phyloP scores from a whole-genome alignment of 2,888 invertebrate species.

The Gortyna flavago region DNA sequence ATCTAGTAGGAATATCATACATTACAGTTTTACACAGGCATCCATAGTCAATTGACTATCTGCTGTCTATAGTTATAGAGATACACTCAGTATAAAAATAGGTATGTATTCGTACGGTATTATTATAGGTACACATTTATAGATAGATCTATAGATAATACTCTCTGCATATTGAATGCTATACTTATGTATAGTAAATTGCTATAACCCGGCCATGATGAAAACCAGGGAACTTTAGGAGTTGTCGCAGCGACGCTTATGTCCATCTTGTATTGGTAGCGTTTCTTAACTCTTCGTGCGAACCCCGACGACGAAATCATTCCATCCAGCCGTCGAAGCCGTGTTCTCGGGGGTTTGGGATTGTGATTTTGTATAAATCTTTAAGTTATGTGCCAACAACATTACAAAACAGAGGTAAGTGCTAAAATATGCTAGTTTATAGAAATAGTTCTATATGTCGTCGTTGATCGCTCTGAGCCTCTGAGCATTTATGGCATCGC shows the following conservation, averaged over 20 bases:
- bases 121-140: constrained; percentile 67
- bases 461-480: constrained; percentile 84
- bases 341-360: constrained; percentile 89
- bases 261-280: constrained; percentile 78
- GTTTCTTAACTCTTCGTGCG: constrained; percentile 85
- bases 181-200: constrained; percentile 79
- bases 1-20: too few relatives aligned
- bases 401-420: constrained; percentile 87
- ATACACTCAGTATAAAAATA: constrained; percentile 68
- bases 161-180: constrained; percentile 63
- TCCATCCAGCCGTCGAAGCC: constrained; percentile 90
- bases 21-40: constrained; percentile 33
- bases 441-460: constrained; percentile 76
- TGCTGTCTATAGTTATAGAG: constrained; percentile 32
- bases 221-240: constrained; percentile 68
- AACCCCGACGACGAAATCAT: constrained; percentile 90
- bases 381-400: constrained; percentile 88
- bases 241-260: constrained; percentile 66
- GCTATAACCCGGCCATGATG: constrained; percentile 82
- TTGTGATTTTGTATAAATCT: constrained; percentile 87
- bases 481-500: constrained; percentile 90
- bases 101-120: constrained; percentile 68
- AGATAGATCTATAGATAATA: constrained; percentile 72
- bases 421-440: constrained; percentile 70
- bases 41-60: constrained; percentile 51